Percentiles rank a stretch among this genome's conserved stretches.
Evolutionary conservation across 2,113 vertebrate genomes (phyloP).

Genomic region (Ailurus styani): DNA sequence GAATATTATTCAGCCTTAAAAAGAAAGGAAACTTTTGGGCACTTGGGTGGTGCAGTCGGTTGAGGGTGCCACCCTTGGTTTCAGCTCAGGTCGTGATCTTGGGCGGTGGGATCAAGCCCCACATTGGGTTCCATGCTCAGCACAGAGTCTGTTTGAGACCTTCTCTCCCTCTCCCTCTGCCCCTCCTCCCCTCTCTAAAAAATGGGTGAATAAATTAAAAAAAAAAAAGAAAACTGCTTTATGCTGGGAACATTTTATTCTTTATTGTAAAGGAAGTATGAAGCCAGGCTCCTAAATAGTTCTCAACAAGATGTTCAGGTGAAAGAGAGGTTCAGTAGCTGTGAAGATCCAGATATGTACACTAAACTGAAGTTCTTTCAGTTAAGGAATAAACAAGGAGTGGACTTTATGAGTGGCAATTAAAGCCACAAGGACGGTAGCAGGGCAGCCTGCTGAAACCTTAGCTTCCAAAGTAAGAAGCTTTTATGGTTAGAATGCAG

Average conservation of each 20-base stretch:
- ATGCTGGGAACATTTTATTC: conserved; percentile 73
- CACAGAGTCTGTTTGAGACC: not conserved
- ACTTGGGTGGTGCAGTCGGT: not conserved
- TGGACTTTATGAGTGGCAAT: conserved; percentile 40
- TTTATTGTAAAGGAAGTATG: conserved; percentile 71
- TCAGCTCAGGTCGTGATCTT: not conserved
- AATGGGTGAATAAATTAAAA: not conserved
- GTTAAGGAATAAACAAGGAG: conserved; percentile 55
- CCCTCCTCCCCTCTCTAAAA: not conserved
- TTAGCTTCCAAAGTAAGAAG: conserved; percentile 43
- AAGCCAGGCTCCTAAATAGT: conserved; percentile 66
- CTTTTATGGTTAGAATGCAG: not conserved
- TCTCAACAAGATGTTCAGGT: conserved; percentile 42
- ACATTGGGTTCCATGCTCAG: not conserved
- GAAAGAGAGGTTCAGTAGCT: not conserved
- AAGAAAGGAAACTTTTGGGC: not conserved
- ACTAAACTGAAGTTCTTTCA: conserved; percentile 19
- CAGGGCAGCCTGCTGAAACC: conserved; percentile 53
- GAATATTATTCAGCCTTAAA: not conserved
- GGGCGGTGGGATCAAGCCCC: not conserved
- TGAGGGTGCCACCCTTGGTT: not conserved
- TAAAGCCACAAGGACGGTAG: conserved; percentile 47
- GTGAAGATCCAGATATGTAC: not conserved
- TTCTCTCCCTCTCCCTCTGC: not conserved
- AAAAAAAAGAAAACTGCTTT: not conserved